A percentile compares a stretch with the other conserved stretches of the same genome.
Conservation (phyloP, 2,888 invertebrate species). For the Eledona agricola region DNA sequence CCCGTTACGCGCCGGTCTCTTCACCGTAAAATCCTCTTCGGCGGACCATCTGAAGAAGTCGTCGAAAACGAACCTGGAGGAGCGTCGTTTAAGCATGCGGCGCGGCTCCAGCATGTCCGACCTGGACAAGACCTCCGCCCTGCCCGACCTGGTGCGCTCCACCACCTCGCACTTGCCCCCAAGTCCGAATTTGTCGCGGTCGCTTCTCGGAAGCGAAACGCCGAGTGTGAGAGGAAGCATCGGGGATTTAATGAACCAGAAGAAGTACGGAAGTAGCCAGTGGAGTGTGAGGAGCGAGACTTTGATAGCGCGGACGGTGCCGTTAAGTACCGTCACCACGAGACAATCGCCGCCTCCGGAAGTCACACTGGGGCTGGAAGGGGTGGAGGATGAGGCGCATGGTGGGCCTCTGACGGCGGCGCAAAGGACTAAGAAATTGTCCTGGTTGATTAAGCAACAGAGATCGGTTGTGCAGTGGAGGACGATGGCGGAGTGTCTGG, state of each 20-base stretch:
- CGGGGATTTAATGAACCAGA: constrained; percentile 81
- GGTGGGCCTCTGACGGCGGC: constrained; percentile 72
- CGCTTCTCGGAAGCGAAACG: constrained; percentile 57
- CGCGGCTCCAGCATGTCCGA: constrained; percentile 79
- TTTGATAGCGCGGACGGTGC: constrained; percentile 76
- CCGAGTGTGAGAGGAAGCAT: constrained; percentile 62
- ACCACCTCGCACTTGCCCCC: constrained; percentile 62
- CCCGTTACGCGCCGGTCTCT: constrained; percentile 67
- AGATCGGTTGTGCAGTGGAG: constrained; percentile 55
- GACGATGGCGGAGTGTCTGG: constrained; percentile 26
- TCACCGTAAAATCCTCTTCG: constrained; percentile 66
- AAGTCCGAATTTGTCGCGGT: constrained; percentile 65
- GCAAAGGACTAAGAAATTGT: constrained; percentile 74
- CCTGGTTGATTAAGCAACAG: constrained; percentile 73
- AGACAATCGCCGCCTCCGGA: constrained; percentile 65
- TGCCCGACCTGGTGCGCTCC: constrained; percentile 65
- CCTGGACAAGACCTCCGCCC: constrained; percentile 69
- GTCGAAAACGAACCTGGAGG: constrained; percentile 22
- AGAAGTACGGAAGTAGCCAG: constrained; percentile 75
- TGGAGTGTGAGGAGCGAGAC: constrained; percentile 78
- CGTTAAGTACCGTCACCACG: constrained; percentile 75
- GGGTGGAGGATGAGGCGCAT: constrained; percentile 54
- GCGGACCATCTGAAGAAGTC: constrained; percentile 55
- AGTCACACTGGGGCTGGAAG: constrained; percentile 43
- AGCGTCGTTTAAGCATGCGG: constrained; percentile 65